Conservation (phyloP, 2,797 vertebrate species). For the Notolabrus celidotus region DNA sequence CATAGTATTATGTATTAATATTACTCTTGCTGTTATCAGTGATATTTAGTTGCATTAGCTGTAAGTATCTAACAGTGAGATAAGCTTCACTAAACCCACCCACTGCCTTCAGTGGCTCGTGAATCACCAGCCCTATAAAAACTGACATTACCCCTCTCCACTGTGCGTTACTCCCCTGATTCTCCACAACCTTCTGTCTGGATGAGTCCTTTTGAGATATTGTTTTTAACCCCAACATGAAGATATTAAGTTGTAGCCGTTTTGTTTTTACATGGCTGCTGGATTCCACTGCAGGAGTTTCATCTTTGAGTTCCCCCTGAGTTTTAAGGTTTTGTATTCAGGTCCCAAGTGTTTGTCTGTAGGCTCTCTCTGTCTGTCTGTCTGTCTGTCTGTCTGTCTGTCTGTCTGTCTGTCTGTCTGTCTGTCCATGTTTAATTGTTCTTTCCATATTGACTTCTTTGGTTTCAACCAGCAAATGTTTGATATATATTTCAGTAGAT, state of each 20-base stretch:
- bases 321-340: background rate
- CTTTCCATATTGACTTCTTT: background rate
- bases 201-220: constrained; percentile 25
- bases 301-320: constrained; percentile 5
- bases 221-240: constrained; percentile 40
- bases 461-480: constrained; percentile 13
- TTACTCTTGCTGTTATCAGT: constrained; percentile 67
- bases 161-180: constrained; percentile 27
- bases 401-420: constrained; percentile 10
- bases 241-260: constrained; percentile 30
- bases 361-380: constrained; percentile 10
- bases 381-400: constrained; percentile 18
- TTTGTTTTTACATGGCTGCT: constrained; percentile 35
- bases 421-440: background rate
- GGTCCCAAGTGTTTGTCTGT: constrained; percentile 9
- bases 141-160: constrained; percentile 26
- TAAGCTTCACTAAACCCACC: constrained; percentile 53
- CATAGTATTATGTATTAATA: constrained; percentile 63
- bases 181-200: constrained; percentile 13
- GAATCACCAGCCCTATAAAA: constrained; percentile 54
- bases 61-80: constrained; percentile 70
- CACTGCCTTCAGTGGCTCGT: constrained; percentile 50
- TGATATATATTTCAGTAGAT: background rate
- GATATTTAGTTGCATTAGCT: constrained; percentile 67
- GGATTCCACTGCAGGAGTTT: constrained; percentile 50